Evolutionary conservation across 2,113 vertebrate genomes (phyloP), one percentile per base, ranked within the genome.

Genomic region (Leptobrachium ailaonicum): DNA sequence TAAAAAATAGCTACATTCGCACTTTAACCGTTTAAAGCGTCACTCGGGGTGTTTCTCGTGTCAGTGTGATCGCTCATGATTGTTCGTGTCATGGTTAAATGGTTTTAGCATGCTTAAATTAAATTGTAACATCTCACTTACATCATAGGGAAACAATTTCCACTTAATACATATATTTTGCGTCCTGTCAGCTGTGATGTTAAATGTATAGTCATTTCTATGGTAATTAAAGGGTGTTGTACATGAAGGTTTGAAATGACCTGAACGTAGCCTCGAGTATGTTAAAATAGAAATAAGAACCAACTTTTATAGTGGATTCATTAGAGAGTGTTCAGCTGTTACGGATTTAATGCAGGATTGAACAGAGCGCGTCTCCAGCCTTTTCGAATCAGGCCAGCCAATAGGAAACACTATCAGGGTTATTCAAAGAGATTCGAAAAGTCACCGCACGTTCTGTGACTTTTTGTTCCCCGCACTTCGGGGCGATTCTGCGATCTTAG

Each of bases 71-170:
- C 8, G 0, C 4, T 44, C 32, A 73, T 62, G 50, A 71, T 71
- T 71, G 7, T 43, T 77, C 14, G 62, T 77, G 43, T 70, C 45
- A 41, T 20, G 53, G 32, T 67, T 66, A 44, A 20, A 58, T 58
- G 9, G 13, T 42, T 77, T 54, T 45, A 45, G 42, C 7, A 40
- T 56, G 47, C 47, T 20, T 58, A 69, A 13, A 70, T 71, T 62
- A 9, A 50, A 10, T 32, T 77, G 67, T 7, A 40, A 5, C 42
- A 71, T 71, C 44, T 40, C 14, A 41, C 9, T 66, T 62, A 63
- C 54, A 62, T 77, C 41, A 70, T 41, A n/a, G 50, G 41, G 58
- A 71, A 78, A 62, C 44, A 40, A 47, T 71, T 71, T 71, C n/a
- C 20, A 71, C 42, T 54, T 62, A 14, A 41, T 69, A 60, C 40